phyloP scores from a whole-genome alignment of 2,888 invertebrate genomes.

The Liposcelis brunnea region DNA sequence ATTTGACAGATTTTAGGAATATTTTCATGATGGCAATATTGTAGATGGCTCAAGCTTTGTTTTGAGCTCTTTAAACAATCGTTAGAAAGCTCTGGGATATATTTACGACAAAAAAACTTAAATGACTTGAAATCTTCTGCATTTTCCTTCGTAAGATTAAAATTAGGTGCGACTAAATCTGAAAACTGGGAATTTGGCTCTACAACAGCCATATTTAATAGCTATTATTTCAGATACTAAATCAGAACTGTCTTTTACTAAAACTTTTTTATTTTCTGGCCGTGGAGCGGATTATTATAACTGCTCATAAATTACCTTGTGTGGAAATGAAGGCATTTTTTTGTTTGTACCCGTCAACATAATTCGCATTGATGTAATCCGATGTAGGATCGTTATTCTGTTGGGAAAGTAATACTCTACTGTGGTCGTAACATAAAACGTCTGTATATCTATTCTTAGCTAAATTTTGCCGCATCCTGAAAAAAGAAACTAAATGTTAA shows the following conservation, averaged over 20 bases:
- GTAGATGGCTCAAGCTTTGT: too few relatives aligned
- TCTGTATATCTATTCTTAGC: constrained; percentile 86
- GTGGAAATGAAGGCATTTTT: constrained; percentile 96
- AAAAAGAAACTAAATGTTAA: constrained; percentile 15
- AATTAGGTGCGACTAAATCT: too few relatives aligned
- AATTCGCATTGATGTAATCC: constrained; percentile 96
- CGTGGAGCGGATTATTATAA: neutral
- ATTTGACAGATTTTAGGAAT: too few relatives aligned
- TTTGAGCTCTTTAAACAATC: constrained; percentile 3
- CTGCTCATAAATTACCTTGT: constrained; percentile 47
- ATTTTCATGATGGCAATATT: too few relatives aligned
- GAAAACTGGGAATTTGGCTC: too few relatives aligned
- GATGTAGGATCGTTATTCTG: constrained; percentile 56
- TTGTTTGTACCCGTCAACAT: constrained; percentile 94
- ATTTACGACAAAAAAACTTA: constrained; percentile 7
- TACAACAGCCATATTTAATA: too few relatives aligned
- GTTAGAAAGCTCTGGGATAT: neutral
- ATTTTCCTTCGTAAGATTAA: too few relatives aligned
- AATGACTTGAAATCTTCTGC: too few relatives aligned
- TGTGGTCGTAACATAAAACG: constrained; percentile 90
- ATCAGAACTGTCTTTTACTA: neutral
- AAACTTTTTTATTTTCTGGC: neutral
- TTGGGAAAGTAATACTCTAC: constrained; percentile 69
- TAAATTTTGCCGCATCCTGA: constrained; percentile 46
- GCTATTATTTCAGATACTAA: neutral